Base-by-base conservation (phyloP, 2,888 invertebrate genomes). In the Eupithecia insigniata region DNA sequence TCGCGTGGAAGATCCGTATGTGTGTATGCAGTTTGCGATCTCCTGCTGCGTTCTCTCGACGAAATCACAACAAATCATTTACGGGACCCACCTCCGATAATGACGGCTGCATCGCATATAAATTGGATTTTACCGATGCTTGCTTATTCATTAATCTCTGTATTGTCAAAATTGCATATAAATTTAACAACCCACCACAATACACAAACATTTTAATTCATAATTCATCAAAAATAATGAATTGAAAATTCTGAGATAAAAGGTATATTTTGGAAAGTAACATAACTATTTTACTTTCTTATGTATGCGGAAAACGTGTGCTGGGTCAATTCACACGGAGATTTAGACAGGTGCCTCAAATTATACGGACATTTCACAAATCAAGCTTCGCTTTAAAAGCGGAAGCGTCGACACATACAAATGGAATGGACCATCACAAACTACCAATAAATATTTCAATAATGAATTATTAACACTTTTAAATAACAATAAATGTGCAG, bases 11-110 rank as follows among this genome's bases (percentile, higher is more conserved):
- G 80, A 70, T 78, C 77, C 77, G 84, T 84, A 85, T 85, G 86
- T 89, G 86, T 87, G 89, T 85, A 89, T 92, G 91, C 90, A 91
- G 89, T 92, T 91, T 87, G 89, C 89, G 90, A 89, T 90, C 90
- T 82, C 93, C 93, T 88, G 93, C 93, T 93, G 93, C 86, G 93
- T 85, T 87, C 89, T 86, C 90, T 92, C 90, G 87, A 87, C 88
- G 90, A 88, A 91, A 93, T 93, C 92, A 93, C 92, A 92, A 93
- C 93, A 93, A 93, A 93, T 93, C 92, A 93, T 92, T 91, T 87
- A 87, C 88, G 86, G 90, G 87, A 84, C 88, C 93, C 91, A 92
- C 93, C 93, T 93, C 89, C 89, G 85, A 89, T 92, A 92, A 92
- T 92, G 92, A 92, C 90, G 89, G 89, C 88, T 88, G 88, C 90